phyloP scores from a whole-genome alignment of 2,888 invertebrate species.

The Amphimallon solstitiale region DNA sequence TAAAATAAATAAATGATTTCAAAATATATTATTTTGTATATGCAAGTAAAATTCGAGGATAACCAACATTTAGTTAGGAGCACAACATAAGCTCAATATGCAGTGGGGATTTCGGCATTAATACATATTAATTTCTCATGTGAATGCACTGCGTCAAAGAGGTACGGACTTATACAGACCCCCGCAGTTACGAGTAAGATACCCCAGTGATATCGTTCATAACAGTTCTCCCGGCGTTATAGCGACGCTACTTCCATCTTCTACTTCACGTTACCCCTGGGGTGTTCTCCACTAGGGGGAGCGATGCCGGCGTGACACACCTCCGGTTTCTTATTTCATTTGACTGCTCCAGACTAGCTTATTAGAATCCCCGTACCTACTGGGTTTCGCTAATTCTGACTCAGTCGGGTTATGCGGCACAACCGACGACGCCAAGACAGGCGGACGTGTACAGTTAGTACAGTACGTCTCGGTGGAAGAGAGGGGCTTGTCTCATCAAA shows the following conservation, averaged over 20 bases:
- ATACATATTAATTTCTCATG: conserved; percentile 32
- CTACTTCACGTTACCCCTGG: conserved; percentile 33
- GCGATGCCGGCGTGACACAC: conserved; percentile 46
- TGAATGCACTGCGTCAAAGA: conserved; percentile 31
- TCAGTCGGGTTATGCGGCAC: conserved; percentile 7
- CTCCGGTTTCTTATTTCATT: conserved; percentile 53
- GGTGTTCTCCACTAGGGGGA: conserved; percentile 43
- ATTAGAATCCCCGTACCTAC: conserved; percentile 48
- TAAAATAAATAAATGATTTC: too few relatives aligned
- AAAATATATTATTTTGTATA: not conserved
- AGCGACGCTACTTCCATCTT: conserved; percentile 40
- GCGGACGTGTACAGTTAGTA: not conserved
- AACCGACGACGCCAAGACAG: not conserved
- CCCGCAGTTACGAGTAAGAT: conserved; percentile 31
- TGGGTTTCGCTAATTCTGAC: conserved; percentile 48
- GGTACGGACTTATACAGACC: conserved; percentile 22
- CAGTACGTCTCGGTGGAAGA: conserved; percentile 23
- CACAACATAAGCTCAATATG: conserved; percentile 20
- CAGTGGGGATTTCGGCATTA: conserved; percentile 19
- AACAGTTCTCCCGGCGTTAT: conserved; percentile 51
- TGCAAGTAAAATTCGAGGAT: conserved; percentile 1
- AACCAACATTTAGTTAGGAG: conserved; percentile 1
- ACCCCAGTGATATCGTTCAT: conserved; percentile 46
- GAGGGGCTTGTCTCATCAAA: conserved; percentile 45
- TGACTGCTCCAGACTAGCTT: conserved; percentile 49